Evolutionary conservation across 2,797 vertebrate genomes (phyloP).

Genomic region (Gallinago stenura): DNA sequence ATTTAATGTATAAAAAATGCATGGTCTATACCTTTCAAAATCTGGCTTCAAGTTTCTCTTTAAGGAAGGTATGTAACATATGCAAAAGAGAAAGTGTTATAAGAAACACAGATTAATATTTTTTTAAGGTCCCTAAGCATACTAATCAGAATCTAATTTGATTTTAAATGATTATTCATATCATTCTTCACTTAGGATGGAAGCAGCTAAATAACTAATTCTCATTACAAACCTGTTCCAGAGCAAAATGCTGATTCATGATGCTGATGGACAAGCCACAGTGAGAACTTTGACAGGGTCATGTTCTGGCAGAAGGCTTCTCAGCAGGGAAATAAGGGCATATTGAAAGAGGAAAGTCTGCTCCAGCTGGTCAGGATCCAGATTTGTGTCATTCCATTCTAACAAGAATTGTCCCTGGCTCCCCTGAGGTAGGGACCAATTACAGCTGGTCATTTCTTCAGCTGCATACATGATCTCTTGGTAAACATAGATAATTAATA

Average conservation of each 20-base stretch:
- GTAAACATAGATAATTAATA: slow-evolving; percentile 2
- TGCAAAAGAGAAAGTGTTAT: not conserved
- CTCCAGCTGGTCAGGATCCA: slow-evolving; percentile 28
- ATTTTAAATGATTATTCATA: not conserved
- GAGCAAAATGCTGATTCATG: slow-evolving; percentile 22
- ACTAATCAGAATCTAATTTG: not conserved
- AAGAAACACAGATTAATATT: not conserved
- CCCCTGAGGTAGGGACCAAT: not conserved
- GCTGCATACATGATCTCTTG: not conserved
- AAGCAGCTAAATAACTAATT: not conserved
- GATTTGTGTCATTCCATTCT: slow-evolving; percentile 27
- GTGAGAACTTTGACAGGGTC: not conserved
- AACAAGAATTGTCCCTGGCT: not conserved
- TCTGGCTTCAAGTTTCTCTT: not conserved
- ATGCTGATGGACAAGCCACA: slow-evolving; percentile 14
- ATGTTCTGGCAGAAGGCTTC: slow-evolving; percentile 39
- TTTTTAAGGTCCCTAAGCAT: not conserved
- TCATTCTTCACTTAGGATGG: slow-evolving; percentile 4
- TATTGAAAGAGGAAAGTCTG: not conserved
- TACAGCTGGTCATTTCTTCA: slow-evolving; percentile 34
- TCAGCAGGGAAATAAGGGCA: slow-evolving; percentile 29
- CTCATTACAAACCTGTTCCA: not conserved
- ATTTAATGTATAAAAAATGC: not conserved
- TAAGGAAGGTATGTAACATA: not conserved
- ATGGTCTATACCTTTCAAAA: not conserved